These are phyloP conservation scores for Aplidium turbinatum DNA, from an alignment of 23 tunicate species.

Conservation along the genomic window DNA sequence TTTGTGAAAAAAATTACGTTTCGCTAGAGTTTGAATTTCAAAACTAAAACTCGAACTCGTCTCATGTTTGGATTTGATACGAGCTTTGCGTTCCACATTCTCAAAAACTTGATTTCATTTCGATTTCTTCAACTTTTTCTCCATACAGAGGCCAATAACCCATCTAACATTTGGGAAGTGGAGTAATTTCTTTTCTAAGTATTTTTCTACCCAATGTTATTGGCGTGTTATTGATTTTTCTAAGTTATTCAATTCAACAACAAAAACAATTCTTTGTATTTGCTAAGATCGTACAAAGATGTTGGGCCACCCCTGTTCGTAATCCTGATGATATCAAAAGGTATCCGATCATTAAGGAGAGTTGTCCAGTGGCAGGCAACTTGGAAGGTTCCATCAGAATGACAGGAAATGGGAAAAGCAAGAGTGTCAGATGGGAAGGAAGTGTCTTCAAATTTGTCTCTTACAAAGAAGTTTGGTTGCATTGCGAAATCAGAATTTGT, in stretches of 20 bases:
- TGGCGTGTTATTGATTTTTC: too few relatives aligned
- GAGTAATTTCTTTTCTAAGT: neutral
- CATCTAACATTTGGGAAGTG: too few relatives aligned
- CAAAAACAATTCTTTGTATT: too few relatives aligned
- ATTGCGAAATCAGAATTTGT: constrained; percentile 88
- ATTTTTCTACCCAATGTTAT: too few relatives aligned
- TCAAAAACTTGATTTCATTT: neutral
- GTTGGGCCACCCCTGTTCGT: constrained; percentile 96
- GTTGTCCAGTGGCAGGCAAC: constrained; percentile 51
- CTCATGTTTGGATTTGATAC: too few relatives aligned
- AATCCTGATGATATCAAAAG: constrained; percentile 31
- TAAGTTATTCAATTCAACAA: too few relatives aligned
- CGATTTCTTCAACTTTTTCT: too few relatives aligned
- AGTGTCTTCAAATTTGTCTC: constrained; percentile 91
- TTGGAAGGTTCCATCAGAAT: constrained; percentile 58
- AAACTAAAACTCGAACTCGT: too few relatives aligned
- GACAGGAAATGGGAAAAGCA: constrained; percentile 64
- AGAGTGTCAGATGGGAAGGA: constrained; percentile 77
- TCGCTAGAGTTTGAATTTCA: too few relatives aligned
- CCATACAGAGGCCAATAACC: too few relatives aligned
- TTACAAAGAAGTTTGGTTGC: constrained; percentile 88
- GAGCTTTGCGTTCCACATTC: too few relatives aligned
- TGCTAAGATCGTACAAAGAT: constrained; percentile 59
- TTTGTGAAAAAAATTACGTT: too few relatives aligned
- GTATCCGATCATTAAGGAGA: constrained; percentile 70